Percentiles rank a stretch among this genome's conserved stretches.
phyloP scores from a whole-genome alignment of 2,113 vertebrate species.

The Tragelaphus strepsiceros region DNA sequence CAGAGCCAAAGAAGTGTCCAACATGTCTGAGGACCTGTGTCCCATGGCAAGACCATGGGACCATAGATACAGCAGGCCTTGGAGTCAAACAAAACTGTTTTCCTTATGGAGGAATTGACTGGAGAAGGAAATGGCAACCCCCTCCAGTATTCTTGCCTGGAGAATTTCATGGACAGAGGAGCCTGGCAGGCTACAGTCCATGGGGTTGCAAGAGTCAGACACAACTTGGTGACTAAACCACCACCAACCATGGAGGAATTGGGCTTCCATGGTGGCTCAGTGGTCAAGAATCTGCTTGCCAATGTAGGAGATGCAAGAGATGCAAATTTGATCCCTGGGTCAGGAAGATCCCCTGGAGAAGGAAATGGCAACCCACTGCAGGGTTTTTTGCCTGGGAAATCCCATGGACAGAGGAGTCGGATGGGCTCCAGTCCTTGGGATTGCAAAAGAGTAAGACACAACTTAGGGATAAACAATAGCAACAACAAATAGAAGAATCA shows the following conservation, averaged over 20 bases:
- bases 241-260: neutral
- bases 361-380: neutral
- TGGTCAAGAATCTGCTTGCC: neutral
- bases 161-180: neutral
- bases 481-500: neutral
- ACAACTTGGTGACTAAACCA: neutral
- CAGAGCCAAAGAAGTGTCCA: accelerated
- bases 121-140: neutral
- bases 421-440: neutral
- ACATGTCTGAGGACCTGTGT: neutral
- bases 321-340: neutral
- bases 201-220: neutral
- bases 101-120: neutral
- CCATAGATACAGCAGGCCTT: neutral
- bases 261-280: neutral
- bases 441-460: neutral
- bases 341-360: neutral
- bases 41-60: neutral
- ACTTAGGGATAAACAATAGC: neutral
- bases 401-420: neutral
- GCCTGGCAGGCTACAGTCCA: neutral
- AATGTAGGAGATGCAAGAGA: neutral
- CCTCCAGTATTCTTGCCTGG: neutral
- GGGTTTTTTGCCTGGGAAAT: neutral
- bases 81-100: neutral